A percentile compares a stretch with the other conserved stretches of the same genome.
Evolutionary conservation across 2,113 vertebrate species (phyloP).

Genomic region (Serinus canaria): DNA sequence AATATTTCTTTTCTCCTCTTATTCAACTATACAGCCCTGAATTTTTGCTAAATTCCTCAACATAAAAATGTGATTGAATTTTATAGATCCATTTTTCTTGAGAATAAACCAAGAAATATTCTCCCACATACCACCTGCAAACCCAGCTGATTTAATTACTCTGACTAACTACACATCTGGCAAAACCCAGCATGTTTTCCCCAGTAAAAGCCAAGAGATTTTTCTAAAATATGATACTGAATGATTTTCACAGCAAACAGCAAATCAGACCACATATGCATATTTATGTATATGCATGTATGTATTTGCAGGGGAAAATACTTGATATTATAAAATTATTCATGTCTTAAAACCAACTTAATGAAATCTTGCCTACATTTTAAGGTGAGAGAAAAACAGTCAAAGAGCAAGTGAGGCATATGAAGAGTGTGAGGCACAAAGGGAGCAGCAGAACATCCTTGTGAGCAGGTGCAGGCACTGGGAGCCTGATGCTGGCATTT

Average conservation of each 20-base stretch:
- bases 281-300: not conserved
- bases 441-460: not conserved
- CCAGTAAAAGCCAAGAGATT: not conserved
- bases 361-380: not conserved
- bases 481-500: not conserved
- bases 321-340: not conserved
- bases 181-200: not conserved
- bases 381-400: not conserved
- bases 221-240: not conserved
- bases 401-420: not conserved
- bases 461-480: fast-evolving
- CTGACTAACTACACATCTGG: not conserved
- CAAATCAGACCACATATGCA: not conserved
- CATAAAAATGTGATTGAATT: not conserved
- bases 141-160: not conserved
- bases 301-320: not conserved
- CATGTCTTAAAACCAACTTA: not conserved
- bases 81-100: not conserved
- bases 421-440: not conserved
- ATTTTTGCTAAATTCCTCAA: not conserved
- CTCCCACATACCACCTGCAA: not conserved
- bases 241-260: not conserved
- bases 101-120: not conserved
- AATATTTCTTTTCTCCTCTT: not conserved
- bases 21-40: not conserved